Base-by-base conservation (phyloP, 2,888 invertebrate genomes). In the Acrocera orbiculus region DNA sequence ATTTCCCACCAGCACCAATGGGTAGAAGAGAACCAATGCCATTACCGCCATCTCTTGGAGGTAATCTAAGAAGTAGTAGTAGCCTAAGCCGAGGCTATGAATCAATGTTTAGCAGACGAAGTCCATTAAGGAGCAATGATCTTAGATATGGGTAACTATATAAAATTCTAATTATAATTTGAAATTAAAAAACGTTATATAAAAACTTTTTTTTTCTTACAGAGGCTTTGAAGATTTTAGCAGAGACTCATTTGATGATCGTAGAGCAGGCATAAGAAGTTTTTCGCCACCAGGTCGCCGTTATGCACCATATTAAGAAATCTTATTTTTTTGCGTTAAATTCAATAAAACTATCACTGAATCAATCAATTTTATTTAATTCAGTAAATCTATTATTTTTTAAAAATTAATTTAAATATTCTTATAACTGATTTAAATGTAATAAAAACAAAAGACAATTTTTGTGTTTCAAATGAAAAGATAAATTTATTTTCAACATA, bases 151-250 rank as follows among this genome's bases (percentile, higher is more conserved):
- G 56, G 60, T 61, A 46, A 42, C 44, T 17, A 13, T 23, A n/a
- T n/a, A n/a, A n/a, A n/a, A n/a, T n/a, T n/a, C n/a, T n/a, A n/a
- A 26, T 9, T 13, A 22, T 27, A 33, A 33, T 14, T 29, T 34
- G 14, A 13, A 16, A 39, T 40, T 9, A n/a, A n/a, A n/a, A n/a
- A 32, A 41, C 25, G 38, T 40, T 29, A 29, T 45, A 36, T 33
- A 41, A 42, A 40, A 43, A 31, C 37, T 40, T 36, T n/a, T n/a
- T n/a, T n/a, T n/a, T 4, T 17, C 46, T 32, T 42, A 57, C 66
- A 73, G 77, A 51, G 76, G 81, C 67, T 83, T 81, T 61, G 83
- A 85, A 64, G 83, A 83, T 63, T 85, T 83, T 59, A 83, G 82
- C 63, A 69, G 83, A 46, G 83, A 85, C 63, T 77, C 81, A 30